Conservation (phyloP, 2,113 vertebrate species). For the Stomatorhinus ivindoensis region DNA sequence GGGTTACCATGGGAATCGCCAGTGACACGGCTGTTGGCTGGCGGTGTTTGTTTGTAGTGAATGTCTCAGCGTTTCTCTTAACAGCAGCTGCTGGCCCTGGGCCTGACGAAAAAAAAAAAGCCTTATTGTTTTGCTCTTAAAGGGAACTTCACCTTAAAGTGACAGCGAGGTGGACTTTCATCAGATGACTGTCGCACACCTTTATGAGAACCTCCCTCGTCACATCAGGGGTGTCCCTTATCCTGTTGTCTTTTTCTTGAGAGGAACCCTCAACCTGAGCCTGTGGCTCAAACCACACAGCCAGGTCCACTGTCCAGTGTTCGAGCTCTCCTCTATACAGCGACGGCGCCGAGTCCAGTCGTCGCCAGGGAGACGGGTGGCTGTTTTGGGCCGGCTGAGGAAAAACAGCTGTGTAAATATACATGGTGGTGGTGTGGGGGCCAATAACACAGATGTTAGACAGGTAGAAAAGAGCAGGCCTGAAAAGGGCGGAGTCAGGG, state of each 20-base stretch:
- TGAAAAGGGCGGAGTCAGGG: background rate
- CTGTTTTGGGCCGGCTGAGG: slow-evolving; percentile 40
- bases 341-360: background rate
- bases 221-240: background rate
- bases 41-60: slow-evolving; percentile 47
- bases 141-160: slow-evolving; percentile 51
- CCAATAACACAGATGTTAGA: slow-evolving; percentile 26
- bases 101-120: slow-evolving; percentile 57
- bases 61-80: slow-evolving; percentile 35
- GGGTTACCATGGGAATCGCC: slow-evolving; percentile 59
- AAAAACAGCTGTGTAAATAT: slow-evolving; percentile 58
- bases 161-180: slow-evolving; percentile 48
- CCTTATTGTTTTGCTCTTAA: slow-evolving; percentile 52
- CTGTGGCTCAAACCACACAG: slow-evolving; percentile 14
- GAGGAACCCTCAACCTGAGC: slow-evolving; percentile 28
- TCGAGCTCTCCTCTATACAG: background rate
- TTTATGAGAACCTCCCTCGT: background rate
- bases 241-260: background rate
- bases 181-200: slow-evolving; percentile 31
- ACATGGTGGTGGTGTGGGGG: slow-evolving; percentile 27
- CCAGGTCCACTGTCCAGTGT: background rate
- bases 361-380: slow-evolving; percentile 39
- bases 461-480: background rate
- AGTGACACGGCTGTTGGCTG: slow-evolving; percentile 51
- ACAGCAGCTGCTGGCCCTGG: slow-evolving; percentile 2